Evolutionary conservation across 2,888 invertebrate species (phyloP), one percentile per base, ranked within the genome.

Genomic region (Pheosia tremula): DNA sequence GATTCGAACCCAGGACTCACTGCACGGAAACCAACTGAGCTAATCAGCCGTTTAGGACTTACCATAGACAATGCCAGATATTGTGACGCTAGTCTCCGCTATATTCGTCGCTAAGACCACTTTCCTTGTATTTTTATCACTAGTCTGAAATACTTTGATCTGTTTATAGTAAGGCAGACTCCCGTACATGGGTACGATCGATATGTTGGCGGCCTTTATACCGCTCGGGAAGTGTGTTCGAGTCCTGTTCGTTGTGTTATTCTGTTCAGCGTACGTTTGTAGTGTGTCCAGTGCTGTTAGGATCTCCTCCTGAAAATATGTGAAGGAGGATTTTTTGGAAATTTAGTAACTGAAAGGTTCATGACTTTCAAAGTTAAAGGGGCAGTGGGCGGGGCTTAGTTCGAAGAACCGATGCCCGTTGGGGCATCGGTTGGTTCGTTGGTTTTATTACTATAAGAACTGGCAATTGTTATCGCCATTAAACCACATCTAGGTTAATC

Each of bases 11-110:
- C n/a, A n/a, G n/a, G n/a, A n/a, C n/a, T n/a, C n/a, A n/a, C n/a
- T n/a, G n/a, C n/a, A n/a, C n/a, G n/a, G n/a, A n/a, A n/a, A n/a
- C n/a, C n/a, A n/a, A n/a, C n/a, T n/a, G n/a, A n/a, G n/a, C n/a
- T n/a, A n/a, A n/a, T n/a, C n/a, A n/a, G n/a, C n/a, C n/a, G n/a
- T n/a, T n/a, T n/a, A n/a, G n/a, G n/a, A n/a, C 85, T 90, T 89
- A 98, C 98, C 97, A 87, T 98, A 98, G 43, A 96, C 96, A 68
- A 99, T 96, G 38, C 98, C 98, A 4, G 97, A 96, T 79, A 99
- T 98, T 0, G 99, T 99, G 24, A 99, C 96, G 1, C 99, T 98
- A 0, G 99, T 98, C 89, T 99, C 99, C 0, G 99, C 99, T 59
- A 99, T 97, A 83, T 99, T 99, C 0, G 99, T 99, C 0, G 99